These are phyloP conservation scores for Balearica regulorum DNA, from an alignment of 2,797 vertebrate genomes.

Conservation along the genomic window DNA sequence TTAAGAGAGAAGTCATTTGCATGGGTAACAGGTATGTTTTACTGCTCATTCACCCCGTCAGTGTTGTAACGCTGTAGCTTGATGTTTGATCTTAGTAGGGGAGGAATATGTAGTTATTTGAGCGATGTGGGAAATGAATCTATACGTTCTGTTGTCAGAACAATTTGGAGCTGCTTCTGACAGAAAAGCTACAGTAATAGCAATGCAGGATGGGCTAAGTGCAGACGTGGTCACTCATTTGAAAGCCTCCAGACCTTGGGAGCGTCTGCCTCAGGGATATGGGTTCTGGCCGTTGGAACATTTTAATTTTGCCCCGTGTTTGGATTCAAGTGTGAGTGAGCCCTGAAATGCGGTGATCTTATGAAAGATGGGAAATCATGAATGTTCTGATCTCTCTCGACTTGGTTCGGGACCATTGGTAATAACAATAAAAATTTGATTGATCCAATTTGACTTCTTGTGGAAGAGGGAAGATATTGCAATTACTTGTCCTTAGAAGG, in stretches of 20 bases:
- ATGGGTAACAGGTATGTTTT: background rate
- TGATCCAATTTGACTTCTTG: background rate
- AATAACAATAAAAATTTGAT: background rate
- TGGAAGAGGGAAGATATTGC: background rate
- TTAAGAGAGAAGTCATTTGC: background rate
- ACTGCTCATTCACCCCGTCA: background rate
- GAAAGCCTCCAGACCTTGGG: background rate
- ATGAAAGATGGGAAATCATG: background rate
- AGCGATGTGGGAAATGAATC: background rate
- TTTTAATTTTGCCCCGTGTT: background rate
- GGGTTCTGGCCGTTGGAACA: background rate
- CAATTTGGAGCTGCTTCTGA: background rate
- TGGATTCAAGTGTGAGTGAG: background rate
- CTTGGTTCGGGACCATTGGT: background rate
- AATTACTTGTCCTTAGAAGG: background rate
- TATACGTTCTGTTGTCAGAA: background rate
- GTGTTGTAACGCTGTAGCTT: background rate
- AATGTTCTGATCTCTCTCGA: background rate
- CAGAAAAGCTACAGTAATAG: background rate
- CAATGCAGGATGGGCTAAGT: background rate
- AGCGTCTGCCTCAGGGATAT: background rate
- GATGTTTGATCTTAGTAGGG: background rate
- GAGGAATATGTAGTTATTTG: background rate
- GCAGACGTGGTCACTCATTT: background rate
- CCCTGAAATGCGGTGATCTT: background rate